phyloP scores from a whole-genome alignment of 2,888 invertebrate genomes.

The Lasioglossum lativentre region DNA sequence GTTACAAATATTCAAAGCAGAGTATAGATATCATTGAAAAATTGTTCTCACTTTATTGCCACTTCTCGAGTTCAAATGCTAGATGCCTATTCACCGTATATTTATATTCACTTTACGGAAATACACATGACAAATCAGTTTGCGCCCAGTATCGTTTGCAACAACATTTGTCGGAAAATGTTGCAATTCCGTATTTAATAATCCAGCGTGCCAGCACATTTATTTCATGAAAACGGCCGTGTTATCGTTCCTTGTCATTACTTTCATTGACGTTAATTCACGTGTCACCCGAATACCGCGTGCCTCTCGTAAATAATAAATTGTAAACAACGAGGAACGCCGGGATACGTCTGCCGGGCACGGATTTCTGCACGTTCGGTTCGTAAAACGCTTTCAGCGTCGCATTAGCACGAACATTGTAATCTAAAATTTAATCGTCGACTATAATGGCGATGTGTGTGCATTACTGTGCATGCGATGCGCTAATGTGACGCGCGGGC shows the following conservation, averaged over 20 bases:
- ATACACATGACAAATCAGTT: neutral
- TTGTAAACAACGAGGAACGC: conserved; percentile 4
- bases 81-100: neutral
- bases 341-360: neutral
- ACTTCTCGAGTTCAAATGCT: neutral
- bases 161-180: neutral
- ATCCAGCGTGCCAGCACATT: neutral
- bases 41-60: neutral
- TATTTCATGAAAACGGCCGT: conserved; percentile 3
- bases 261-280: neutral
- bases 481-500: conserved; percentile 24
- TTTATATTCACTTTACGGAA: neutral
- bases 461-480: neutral
- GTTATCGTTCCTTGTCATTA: neutral
- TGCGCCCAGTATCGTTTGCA: neutral
- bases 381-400: conserved; percentile 36
- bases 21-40: neutral
- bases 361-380: conserved; percentile 31
- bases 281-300: neutral
- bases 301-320: conserved; percentile 10
- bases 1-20: too few species aligned
- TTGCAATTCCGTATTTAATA: neutral
- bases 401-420: conserved; percentile 41
- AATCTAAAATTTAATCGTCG: conserved; percentile 52
- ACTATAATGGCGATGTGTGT: conserved; percentile 25